Base-by-base conservation (phyloP, 2,113 vertebrate species). In the Halichoeres trimaculatus region DNA sequence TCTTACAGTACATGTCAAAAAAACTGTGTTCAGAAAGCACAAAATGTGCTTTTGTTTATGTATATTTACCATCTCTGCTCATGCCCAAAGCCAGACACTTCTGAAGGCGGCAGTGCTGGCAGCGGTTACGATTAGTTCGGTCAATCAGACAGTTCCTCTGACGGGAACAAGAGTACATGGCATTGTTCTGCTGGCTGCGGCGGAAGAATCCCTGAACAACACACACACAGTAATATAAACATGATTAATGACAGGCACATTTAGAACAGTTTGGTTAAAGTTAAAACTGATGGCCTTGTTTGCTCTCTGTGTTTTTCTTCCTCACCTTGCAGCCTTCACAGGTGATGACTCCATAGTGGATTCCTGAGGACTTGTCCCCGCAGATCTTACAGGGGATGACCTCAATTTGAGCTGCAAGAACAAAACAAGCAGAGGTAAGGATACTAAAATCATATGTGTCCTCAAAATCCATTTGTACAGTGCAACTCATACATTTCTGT, bases 301-400 rank as follows among this genome's bases (percentile, higher is more conserved):
- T 59, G 88, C 61, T 70, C 54, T 89, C 58, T 83, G 86, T 0
- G 77, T 20, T 2, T 85, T 88, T 89, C 75, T 1, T 22, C 12
- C 88, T 87, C 70, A 95, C 94, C 93, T 95, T 95, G 90, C 94
- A 95, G 80, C 94, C 94, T 85, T 95, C 94, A 22, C 94, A 95
- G 81, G 94, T 97, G 91, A 97, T 97, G 56, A 97, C 96, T 1
- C 96, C 96, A 26, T 97, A 97, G 91, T 97, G 96, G 84, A 97
- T 97, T 83, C 96, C 96, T 0, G 96, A 97, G 81, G 96, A 97
- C 75, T 97, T 97, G 92, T 97, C 96, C 55, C 96, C 96, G 8
- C 96, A 97, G 92, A 97, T 97, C 90, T 97, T 97, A 91, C 96
- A 97, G 0, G 96, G 96, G 86, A 97, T 97, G 81, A 97, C 95